These are phyloP conservation scores for Sinocyclocheilus rhinocerous DNA, from an alignment of 2,113 vertebrate genomes.

Conservation along the genomic window DNA sequence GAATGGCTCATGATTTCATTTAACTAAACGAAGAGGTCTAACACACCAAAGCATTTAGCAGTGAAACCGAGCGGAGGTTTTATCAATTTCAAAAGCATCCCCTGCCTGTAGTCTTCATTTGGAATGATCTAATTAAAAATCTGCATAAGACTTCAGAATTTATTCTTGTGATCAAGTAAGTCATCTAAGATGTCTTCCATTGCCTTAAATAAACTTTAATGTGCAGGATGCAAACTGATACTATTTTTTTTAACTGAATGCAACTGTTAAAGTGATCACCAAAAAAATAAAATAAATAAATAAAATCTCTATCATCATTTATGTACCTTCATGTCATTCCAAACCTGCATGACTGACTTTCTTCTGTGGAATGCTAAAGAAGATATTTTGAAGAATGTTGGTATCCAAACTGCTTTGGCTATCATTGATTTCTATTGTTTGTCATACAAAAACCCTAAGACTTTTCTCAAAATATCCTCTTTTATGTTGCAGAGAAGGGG, in stretches of 20 bases:
- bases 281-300: too few relatives aligned
- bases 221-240: background rate
- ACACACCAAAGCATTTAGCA: background rate
- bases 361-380: too few relatives aligned
- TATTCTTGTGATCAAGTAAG: background rate
- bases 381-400: too few relatives aligned
- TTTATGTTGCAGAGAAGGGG: too few relatives aligned
- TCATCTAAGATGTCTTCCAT: background rate
- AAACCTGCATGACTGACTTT: too few relatives aligned
- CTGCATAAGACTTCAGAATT: background rate
- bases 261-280: background rate
- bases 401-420: too few relatives aligned
- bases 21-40: background rate
- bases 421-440: too few relatives aligned
- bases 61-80: background rate
- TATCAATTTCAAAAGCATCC: background rate
- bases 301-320: too few relatives aligned
- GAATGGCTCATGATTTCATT: background rate
- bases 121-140: slow-evolving; percentile 19
- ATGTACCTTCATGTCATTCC: too few relatives aligned
- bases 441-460: too few relatives aligned
- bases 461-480: too few relatives aligned
- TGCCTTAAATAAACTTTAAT: background rate
- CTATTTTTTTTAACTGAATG: background rate
- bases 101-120: background rate